phyloP scores from a whole-genome alignment of 1,140 invertebrate genomes.

The Caenorhabditis brenneri region DNA sequence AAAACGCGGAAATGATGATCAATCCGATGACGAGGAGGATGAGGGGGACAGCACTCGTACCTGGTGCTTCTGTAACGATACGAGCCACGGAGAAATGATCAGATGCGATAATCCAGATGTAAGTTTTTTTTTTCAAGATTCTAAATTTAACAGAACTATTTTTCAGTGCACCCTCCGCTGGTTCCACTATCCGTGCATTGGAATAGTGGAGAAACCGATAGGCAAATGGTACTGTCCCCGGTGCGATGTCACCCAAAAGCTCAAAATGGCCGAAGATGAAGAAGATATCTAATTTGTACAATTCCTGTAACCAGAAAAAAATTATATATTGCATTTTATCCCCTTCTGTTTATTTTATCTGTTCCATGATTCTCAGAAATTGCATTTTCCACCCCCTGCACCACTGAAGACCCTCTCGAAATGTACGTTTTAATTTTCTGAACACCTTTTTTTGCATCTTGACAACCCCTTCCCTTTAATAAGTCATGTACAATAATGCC shows the following conservation, averaged over 20 bases:
- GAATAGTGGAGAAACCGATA: constrained; percentile 83
- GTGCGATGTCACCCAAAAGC: constrained; percentile 74
- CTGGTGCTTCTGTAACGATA: constrained; percentile 58
- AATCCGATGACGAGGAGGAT: constrained; percentile 34
- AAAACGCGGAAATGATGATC: too few species aligned
- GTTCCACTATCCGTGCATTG: constrained; percentile 98
- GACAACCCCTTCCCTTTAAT: too few species aligned
- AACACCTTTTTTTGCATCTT: too few species aligned
- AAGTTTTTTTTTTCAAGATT: too few species aligned
- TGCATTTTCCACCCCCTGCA: neutral
- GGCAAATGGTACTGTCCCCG: constrained; percentile 98
- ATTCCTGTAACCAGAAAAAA: neutral
- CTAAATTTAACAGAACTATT: constrained; percentile 22
- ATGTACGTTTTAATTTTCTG: too few species aligned
- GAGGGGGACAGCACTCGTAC: neutral
- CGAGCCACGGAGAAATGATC: constrained; percentile 96
- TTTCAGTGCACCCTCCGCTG: constrained; percentile 94
- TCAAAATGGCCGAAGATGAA: neutral
- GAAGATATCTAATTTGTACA: neutral
- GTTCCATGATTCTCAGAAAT: constrained; percentile 26
- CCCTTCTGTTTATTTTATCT: neutral
- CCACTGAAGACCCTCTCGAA: too few species aligned
- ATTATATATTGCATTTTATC: neutral
- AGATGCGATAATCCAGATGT: constrained; percentile 88
- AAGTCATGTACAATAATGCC: too few species aligned